Evolutionary conservation across 2,797 vertebrate species (phyloP).

Genomic region (Dicrostonyx torquatus): DNA sequence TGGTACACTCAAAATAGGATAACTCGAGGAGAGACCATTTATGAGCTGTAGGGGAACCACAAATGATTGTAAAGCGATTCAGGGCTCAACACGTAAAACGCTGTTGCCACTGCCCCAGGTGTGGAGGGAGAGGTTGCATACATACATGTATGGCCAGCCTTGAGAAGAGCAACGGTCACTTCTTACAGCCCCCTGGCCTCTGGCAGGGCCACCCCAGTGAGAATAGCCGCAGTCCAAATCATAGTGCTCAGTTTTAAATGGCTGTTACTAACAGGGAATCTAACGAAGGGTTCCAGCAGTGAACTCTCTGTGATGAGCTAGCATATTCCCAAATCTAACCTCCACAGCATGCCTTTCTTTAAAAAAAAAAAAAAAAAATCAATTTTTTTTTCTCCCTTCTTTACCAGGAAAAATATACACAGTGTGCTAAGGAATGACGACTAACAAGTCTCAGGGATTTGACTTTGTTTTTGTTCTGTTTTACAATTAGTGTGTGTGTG

Average conservation of each 20-base stretch:
- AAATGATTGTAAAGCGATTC: neutral
- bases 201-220: neutral
- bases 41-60: conserved; percentile 44
- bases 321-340: neutral
- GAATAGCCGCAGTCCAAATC: neutral
- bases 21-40: conserved; percentile 55
- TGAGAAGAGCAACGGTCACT: neutral
- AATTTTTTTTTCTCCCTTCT: neutral
- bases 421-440: neutral
- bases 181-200: neutral
- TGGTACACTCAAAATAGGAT: conserved; percentile 48
- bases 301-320: neutral
- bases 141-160: neutral
- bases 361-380: neutral
- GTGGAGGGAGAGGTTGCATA: neutral
- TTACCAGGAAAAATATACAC: conserved; percentile 19
- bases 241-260: neutral
- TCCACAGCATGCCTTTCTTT: neutral
- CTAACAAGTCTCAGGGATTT: neutral
- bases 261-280: neutral
- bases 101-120: neutral
- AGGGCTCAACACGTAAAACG: neutral
- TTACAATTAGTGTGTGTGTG: neutral
- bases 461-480: neutral
- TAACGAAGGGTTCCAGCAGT: neutral